Conservation (phyloP, 2,888 invertebrate genomes). For the Coelopa pilipes region DNA sequence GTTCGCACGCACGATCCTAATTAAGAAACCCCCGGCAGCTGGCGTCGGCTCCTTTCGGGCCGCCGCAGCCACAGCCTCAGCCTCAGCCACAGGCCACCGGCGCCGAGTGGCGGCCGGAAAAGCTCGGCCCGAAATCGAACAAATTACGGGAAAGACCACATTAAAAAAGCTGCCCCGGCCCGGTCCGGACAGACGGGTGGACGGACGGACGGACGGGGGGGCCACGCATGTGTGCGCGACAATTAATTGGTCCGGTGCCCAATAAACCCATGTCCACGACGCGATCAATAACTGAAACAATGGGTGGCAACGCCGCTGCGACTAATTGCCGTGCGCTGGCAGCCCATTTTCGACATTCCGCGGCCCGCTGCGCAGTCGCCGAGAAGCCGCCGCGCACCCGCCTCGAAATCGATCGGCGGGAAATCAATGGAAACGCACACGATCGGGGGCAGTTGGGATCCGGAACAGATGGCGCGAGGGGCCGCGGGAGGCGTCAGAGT, state of each 20-base stretch:
- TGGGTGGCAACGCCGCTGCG: slow-evolving; percentile 49
- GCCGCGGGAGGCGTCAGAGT: background rate
- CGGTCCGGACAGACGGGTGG: no score
- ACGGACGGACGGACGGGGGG: no score
- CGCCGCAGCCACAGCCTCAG: no score
- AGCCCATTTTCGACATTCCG: slow-evolving; percentile 19
- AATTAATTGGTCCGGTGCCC: slow-evolving; percentile 42
- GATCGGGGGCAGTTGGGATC: slow-evolving; percentile 17
- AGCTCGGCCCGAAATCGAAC: slow-evolving; percentile 12
- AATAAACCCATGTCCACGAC: slow-evolving; percentile 53
- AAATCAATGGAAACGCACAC: slow-evolving; percentile 23
- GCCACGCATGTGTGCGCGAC: slow-evolving; percentile 16
- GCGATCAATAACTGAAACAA: slow-evolving; percentile 58
- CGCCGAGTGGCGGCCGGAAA: background rate
- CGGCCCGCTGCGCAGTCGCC: slow-evolving; percentile 16
- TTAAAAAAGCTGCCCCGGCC: background rate
- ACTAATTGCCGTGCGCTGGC: background rate
- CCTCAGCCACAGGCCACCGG: no score
- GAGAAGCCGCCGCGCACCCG: slow-evolving; percentile 10
- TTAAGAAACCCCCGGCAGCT: slow-evolving; percentile 13
- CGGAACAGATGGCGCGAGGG: slow-evolving; percentile 2
- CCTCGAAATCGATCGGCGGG: slow-evolving; percentile 22
- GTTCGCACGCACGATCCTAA: slow-evolving; percentile 19
- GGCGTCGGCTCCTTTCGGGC: background rate
- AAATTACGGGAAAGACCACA: slow-evolving; percentile 23